A percentile compares a stretch with the other conserved stretches of the same genome.
Conservation (phyloP, 2,797 vertebrate species). For the Thunnus albacares region DNA sequence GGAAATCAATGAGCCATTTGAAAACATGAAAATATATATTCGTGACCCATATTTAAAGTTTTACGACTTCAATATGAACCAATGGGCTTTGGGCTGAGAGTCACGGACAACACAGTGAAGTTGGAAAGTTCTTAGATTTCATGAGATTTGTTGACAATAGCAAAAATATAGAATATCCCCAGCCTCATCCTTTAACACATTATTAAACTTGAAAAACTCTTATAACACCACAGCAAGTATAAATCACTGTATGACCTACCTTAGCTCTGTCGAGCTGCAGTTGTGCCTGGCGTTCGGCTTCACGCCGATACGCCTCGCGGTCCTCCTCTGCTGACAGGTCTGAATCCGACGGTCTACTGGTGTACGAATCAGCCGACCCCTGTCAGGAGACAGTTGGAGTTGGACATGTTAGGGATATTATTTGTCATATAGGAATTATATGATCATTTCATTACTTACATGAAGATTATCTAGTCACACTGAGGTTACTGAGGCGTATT, state of each 20-base stretch:
- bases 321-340: conserved; percentile 99
- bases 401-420: neutral
- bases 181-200: neutral
- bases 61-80: too few species aligned
- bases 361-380: conserved; percentile 98
- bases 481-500: neutral
- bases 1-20: neutral
- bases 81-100: too few species aligned
- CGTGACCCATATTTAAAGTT: too few species aligned
- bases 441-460: neutral
- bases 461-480: neutral
- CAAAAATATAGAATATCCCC: too few species aligned
- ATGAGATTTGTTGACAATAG: too few species aligned
- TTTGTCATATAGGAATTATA: neutral
- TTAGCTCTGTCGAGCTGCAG: conserved; percentile 97
- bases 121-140: too few species aligned
- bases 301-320: conserved; percentile 94
- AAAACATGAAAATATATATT: too few species aligned
- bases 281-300: conserved; percentile 97
- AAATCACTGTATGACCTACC: conserved; percentile 78
- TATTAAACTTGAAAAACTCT: neutral
- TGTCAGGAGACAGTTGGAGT: conserved; percentile 66
- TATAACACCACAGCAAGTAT: neutral
- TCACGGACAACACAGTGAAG: too few species aligned
- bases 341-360: conserved; percentile 98